Evolutionary conservation across 2,113 vertebrate species (phyloP).

Genomic region (Dasyurus viverrinus): DNA sequence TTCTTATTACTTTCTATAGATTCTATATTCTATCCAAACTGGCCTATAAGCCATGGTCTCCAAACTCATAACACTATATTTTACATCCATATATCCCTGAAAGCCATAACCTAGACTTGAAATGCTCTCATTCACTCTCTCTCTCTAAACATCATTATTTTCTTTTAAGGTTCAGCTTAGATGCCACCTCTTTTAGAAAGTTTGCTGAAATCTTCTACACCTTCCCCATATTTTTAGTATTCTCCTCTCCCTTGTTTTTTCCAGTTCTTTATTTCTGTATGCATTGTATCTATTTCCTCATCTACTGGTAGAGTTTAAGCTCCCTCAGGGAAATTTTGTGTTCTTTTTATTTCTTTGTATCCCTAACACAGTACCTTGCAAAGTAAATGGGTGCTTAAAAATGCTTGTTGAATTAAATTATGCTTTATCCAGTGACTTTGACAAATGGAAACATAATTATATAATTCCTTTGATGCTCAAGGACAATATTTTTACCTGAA

Average conservation of each 20-base stretch:
- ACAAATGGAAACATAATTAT: background rate
- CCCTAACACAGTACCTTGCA: background rate
- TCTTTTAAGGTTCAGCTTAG: background rate
- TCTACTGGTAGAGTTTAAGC: background rate
- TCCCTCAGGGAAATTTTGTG: background rate
- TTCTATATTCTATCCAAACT: background rate
- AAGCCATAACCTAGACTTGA: background rate
- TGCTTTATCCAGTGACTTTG: background rate
- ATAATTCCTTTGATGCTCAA: background rate
- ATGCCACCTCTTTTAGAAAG: background rate
- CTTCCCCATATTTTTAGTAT: background rate
- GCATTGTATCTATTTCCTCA: background rate
- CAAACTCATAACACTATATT: background rate
- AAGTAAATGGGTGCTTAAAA: background rate
- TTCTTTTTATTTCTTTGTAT: background rate
- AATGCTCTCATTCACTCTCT: background rate
- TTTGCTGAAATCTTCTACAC: background rate
- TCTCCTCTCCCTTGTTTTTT: background rate
- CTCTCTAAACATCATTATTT: background rate
- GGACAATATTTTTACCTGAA: background rate
- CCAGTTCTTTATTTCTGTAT: background rate
- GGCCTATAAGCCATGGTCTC: background rate
- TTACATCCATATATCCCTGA: background rate
- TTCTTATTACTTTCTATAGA: background rate
- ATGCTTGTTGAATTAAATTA: background rate